phyloP scores from a whole-genome alignment of 2,888 invertebrate species.

The Amiota minor region DNA sequence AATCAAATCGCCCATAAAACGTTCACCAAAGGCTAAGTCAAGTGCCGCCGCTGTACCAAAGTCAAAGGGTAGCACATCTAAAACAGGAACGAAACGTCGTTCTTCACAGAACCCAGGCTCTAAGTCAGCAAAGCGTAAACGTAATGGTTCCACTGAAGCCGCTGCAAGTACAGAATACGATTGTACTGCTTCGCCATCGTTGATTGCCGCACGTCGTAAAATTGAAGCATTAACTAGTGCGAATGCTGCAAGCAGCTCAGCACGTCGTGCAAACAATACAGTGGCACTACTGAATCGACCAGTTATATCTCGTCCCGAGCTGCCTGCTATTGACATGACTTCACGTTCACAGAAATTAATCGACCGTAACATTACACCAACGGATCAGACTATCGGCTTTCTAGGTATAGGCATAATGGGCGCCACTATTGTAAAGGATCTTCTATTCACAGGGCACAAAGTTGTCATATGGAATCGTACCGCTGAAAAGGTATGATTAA shows the following conservation, averaged over 20 bases:
- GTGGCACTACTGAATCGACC: constrained; percentile 72
- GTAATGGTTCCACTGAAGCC: constrained; percentile 75
- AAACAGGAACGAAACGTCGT: constrained; percentile 55
- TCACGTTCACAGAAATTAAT: constrained; percentile 84
- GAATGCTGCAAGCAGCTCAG: constrained; percentile 35
- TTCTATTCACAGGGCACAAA: constrained; percentile 93
- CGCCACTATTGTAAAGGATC: constrained; percentile 93
- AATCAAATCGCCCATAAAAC: constrained; percentile 55
- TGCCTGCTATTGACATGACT: constrained; percentile 84
- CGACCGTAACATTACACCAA: constrained; percentile 89
- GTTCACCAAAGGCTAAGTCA: constrained; percentile 68
- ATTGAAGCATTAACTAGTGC: constrained; percentile 49
- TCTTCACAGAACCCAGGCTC: constrained; percentile 51
- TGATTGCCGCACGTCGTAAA: constrained; percentile 55
- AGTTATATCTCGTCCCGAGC: constrained; percentile 77
- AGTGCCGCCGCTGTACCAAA: constrained; percentile 57
- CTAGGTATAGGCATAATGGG: constrained; percentile 97
- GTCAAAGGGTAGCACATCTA: constrained; percentile 50
- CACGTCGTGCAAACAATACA: constrained; percentile 67
- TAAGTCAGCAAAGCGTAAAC: constrained; percentile 70
- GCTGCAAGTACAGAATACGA: constrained; percentile 52
- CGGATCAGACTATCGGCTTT: constrained; percentile 92
- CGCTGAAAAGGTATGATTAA: constrained; percentile 79
- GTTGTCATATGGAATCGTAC: constrained; percentile 96
- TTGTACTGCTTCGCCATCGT: constrained; percentile 54